Evolutionary conservation across 1,140 invertebrate genomes (phyloP).

Genomic region (Lordiphosa mommai): DNA sequence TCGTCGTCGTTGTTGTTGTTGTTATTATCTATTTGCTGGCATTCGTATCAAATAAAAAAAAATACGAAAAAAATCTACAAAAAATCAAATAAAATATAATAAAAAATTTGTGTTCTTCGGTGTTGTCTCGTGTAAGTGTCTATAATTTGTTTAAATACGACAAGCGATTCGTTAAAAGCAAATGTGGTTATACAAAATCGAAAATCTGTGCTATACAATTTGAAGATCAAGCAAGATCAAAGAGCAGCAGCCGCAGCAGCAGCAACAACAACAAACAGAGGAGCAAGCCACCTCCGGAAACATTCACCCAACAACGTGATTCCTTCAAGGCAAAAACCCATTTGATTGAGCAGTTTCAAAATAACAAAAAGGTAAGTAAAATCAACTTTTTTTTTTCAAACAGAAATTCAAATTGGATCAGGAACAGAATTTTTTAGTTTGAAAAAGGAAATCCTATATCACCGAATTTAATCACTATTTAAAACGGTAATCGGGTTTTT

Average conservation of each 20-base stretch:
- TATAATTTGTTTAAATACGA: conserved; percentile 74
- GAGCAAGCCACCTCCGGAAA: too few relatives aligned
- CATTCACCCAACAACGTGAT: too few relatives aligned
- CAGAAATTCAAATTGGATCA: too few relatives aligned
- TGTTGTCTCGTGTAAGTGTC: conserved; percentile 75
- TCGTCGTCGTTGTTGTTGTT: conserved; percentile 46
- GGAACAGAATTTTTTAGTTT: too few relatives aligned
- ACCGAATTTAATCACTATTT: too few relatives aligned
- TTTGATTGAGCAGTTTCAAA: background rate
- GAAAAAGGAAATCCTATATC: too few relatives aligned
- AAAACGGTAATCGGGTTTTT: too few relatives aligned
- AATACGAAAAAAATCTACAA: conserved; percentile 13
- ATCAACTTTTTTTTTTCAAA: too few relatives aligned
- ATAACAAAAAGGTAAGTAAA: conserved; percentile 13
- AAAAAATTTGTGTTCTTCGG: conserved; percentile 70
- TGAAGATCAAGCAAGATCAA: background rate
- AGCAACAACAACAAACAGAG: conserved; percentile 1
- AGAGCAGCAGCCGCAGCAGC: background rate
- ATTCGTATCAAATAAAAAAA: conserved; percentile 38
- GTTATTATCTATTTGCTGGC: conserved; percentile 57
- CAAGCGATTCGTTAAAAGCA: conserved; percentile 58
- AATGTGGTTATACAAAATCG: conserved; percentile 9
- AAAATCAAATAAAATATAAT: conserved; percentile 48
- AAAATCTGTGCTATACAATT: background rate
- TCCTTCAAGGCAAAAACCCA: background rate